Base-by-base conservation (phyloP, 2,888 invertebrate genomes). In the Spilarctia lutea region DNA sequence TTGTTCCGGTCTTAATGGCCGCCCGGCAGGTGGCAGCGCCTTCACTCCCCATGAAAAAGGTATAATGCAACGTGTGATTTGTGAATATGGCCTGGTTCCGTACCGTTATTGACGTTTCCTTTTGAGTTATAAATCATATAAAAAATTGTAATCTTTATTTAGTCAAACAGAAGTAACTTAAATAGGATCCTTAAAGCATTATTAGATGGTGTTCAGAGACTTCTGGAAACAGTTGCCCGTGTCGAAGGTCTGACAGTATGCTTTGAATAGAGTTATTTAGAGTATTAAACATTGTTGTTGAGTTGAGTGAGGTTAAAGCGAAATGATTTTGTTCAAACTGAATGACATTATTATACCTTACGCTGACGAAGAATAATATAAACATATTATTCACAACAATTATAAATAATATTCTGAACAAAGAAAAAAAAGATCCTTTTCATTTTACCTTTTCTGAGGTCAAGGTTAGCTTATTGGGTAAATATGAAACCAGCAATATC, bases 1-100 rank as follows among this genome's bases (percentile, higher is more conserved):
- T 86, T 85, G 91, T 93, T 93, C 93, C 93, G 92, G 91, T 88
- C 85, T 84, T 92, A 91, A 92, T 92, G 90, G 90, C 83, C 83
- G 88, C 90, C 79, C 91, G 91, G 92, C 94, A 94, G 94, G 94
- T 94, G 90, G 90, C 83, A 81, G 83, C 84, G 83, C 79, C 86
- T 86, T 85, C 85, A 85, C 18, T 69, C 48, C 68, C 56, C 75
- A 75, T 68, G 56, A 86, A 88, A 83, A 79, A 77, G 75, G 74
- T 75, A 79, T 78, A 77, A 76, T 75, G 77, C 74, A 76, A 74
- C 79, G 72, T 72, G 76, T 78, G 75, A 72, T 78, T 72, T 71
- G 63, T 68, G 68, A 74, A 77, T 80, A 74, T 69, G 65, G 69
- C 71, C 35, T 48, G 76, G 83, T 86, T 86, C 87, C 42, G 86